Percentiles rank a stretch among this genome's conserved stretches.
Conservation (phyloP, 2,113 vertebrate genomes). For the Cyanoderma ruficeps region DNA sequence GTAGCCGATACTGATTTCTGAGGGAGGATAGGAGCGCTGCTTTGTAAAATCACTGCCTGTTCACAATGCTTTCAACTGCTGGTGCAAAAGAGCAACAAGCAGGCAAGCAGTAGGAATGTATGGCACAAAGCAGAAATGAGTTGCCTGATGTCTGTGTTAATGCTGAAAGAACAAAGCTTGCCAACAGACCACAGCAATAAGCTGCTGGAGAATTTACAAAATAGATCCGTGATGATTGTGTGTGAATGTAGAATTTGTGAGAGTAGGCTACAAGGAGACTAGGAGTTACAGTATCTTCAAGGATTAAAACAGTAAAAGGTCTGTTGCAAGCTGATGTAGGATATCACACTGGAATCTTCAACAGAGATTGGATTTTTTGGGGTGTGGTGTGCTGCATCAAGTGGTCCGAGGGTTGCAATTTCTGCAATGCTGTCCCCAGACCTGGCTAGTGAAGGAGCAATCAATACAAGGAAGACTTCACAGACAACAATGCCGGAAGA, state of each 20-base stretch:
- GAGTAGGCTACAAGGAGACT: conserved; percentile 83
- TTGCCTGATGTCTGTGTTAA: conserved; percentile 86
- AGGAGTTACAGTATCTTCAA: conserved; percentile 83
- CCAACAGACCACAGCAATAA: conserved; percentile 78
- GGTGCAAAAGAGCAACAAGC: conserved; percentile 77
- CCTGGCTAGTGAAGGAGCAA: conserved; percentile 78
- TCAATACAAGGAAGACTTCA: conserved; percentile 81
- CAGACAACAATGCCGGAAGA: conserved; percentile 79
- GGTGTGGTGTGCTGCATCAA: conserved; percentile 70
- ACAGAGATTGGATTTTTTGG: conserved; percentile 82
- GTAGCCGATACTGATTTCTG: conserved; percentile 32
- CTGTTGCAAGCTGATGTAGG: conserved; percentile 77
- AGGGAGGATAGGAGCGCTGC: conserved; percentile 6
- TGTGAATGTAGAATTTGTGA: conserved; percentile 83
- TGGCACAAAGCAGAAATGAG: conserved; percentile 84
- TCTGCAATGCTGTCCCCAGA: conserved; percentile 82
- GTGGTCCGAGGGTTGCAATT: conserved; percentile 78
- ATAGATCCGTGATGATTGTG: conserved; percentile 76
- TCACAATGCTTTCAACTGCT: conserved; percentile 82
- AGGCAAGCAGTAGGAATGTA: conserved; percentile 86
- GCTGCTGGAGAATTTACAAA: conserved; percentile 83
- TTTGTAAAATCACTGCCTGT: conserved; percentile 78
- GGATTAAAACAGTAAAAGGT: conserved; percentile 82
- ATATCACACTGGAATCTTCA: conserved; percentile 80
- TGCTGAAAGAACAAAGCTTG: conserved; percentile 81